Evolutionary conservation across 2,888 invertebrate genomes (phyloP), one percentile per base, ranked within the genome.

Genomic region (Phymatocera aterrima): DNA sequence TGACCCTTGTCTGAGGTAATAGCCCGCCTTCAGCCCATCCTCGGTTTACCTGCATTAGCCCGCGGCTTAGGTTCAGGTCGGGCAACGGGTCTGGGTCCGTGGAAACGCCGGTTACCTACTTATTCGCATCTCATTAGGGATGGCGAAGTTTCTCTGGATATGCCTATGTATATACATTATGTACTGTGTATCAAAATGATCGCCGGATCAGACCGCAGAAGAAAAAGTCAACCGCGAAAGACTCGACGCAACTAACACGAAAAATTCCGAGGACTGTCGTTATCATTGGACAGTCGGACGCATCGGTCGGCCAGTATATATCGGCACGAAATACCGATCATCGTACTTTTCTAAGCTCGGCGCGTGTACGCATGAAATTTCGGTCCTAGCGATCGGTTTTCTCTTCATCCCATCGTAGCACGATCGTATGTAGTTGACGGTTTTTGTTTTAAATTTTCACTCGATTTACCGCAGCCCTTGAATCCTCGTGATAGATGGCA

Each of bases 1-100:
- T 72, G 72, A 72, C 72, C 72, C 72, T 72, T 72, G 72, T 72
- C 72, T 72, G 34, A 72, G 72, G 72, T 72, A 72, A 72, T 72
- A 72, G 72, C 72, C 51, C n/a, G n/a, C n/a, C n/a, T n/a, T n/a
- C n/a, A 51, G 34, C 72, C 72, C 72, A 72, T 72, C 72, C 18
- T 34, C n/a, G 31, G 48, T 43, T 72, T 72, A 72, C 72, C 72
- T 72, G 72, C n/a, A 34, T 3, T 12, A 28, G 34, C 31, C 48
- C 46, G 70, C n/a, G 24, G 65, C 43, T 65, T 65, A 3, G 65
- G 65, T 65, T 15, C 5, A 34, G 51, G 48, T 72, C 31, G n/a
- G n/a, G n/a, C n/a, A n/a, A n/a, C n/a, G n/a, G n/a, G n/a, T n/a
- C n/a, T n/a, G n/a, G n/a, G n/a, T n/a, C n/a, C n/a, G 31, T 72